phyloP scores from a whole-genome alignment of 64 coral and sea anemone genomes.

The Anthopleura sola region DNA sequence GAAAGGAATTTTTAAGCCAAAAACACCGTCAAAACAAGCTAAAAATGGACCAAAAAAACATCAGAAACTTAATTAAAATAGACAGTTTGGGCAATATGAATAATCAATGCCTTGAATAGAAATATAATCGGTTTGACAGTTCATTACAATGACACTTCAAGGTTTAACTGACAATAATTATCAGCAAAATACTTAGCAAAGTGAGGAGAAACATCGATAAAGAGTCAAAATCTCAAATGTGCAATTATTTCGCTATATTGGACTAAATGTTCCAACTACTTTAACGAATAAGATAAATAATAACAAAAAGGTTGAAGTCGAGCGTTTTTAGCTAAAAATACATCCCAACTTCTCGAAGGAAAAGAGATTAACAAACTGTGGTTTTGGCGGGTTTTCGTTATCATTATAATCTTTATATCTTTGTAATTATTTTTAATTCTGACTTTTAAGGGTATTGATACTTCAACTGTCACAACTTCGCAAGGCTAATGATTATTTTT shows the following conservation, averaged over 20 bases:
- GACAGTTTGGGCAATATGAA: neutral
- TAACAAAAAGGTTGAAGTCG: neutral
- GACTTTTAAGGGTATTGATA: slow-evolving; percentile 12
- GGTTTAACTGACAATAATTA: neutral
- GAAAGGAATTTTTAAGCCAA: too few species aligned
- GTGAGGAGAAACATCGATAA: neutral
- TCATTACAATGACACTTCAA: neutral
- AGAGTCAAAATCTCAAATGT: neutral
- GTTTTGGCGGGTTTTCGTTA: neutral
- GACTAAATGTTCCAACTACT: neutral
- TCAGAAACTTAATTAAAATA: neutral
- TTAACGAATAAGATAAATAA: neutral
- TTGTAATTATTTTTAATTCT: neutral
- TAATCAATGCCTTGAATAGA: neutral
- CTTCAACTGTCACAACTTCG: neutral
- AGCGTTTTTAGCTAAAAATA: neutral
- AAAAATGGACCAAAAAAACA: too few species aligned
- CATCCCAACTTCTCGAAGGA: neutral
- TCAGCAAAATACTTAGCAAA: neutral
- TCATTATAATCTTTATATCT: neutral
- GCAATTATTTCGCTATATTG: neutral
- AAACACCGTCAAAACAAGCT: too few species aligned
- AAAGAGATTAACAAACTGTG: neutral
- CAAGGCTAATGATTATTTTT: neutral
- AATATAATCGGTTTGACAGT: neutral